phyloP scores from a whole-genome alignment of 2,113 vertebrate genomes.

The Gopherus evgoodei region DNA sequence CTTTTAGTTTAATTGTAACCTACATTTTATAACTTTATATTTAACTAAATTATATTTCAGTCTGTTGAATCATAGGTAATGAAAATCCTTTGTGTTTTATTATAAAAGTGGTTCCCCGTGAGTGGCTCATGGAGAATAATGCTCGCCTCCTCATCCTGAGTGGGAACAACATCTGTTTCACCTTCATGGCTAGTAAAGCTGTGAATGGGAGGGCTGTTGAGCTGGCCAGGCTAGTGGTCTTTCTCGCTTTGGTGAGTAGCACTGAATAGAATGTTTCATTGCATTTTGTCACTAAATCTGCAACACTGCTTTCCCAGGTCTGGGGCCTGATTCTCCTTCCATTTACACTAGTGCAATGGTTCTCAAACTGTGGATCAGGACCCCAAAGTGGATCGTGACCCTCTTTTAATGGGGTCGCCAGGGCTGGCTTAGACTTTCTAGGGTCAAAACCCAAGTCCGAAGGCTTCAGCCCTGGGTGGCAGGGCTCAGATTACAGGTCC shows the following conservation, averaged over 20 bases:
- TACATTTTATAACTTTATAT: background rate
- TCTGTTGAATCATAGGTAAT: background rate
- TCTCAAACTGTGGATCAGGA: too few relatives aligned
- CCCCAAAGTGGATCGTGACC: too few relatives aligned
- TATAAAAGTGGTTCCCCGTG: constrained; percentile 82
- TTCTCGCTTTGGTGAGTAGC: constrained; percentile 88
- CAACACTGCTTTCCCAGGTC: background rate
- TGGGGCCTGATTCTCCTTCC: background rate
- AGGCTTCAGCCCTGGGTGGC: too few relatives aligned
- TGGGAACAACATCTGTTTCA: constrained; percentile 88
- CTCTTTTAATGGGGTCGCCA: too few relatives aligned
- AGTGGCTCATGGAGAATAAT: constrained; percentile 90
- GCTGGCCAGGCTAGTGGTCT: constrained; percentile 84
- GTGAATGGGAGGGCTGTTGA: constrained; percentile 82
- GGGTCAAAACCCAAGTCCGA: too few relatives aligned
- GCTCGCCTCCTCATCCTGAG: constrained; percentile 90
- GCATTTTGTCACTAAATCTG: background rate
- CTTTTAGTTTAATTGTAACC: background rate
- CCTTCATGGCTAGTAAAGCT: constrained; percentile 88
- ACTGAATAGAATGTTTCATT: background rate
- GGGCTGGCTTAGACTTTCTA: too few relatives aligned
- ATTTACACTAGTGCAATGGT: rapidly evolving
- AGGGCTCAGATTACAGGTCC: too few relatives aligned
- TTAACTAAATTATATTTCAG: constrained; percentile 14
- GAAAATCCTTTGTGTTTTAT: background rate